These are phyloP conservation scores for Orthosia incerta DNA, from an alignment of 2,888 invertebrate genomes.

Conservation along the genomic window DNA sequence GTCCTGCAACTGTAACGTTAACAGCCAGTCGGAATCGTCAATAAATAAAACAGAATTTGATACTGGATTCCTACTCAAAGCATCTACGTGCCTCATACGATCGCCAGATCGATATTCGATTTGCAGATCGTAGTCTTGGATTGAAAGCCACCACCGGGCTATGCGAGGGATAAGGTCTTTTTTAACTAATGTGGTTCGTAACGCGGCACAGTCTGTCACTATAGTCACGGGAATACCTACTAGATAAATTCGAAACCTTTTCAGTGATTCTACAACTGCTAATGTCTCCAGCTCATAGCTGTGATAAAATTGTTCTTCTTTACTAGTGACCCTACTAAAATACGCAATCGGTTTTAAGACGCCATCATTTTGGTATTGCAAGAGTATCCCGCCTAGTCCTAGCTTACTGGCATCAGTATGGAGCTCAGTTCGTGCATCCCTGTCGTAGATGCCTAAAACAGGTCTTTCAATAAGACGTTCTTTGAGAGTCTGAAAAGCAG, in stretches of 20 bases:
- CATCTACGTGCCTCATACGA: slow-evolving; percentile 19
- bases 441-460: slow-evolving; percentile 13
- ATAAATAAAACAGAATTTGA: not conserved
- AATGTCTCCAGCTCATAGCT: slow-evolving; percentile 19
- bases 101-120: slow-evolving; percentile 22
- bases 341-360: slow-evolving; percentile 14
- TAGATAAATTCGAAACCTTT: slow-evolving; percentile 15
- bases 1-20: no score
- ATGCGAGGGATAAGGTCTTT: not conserved
- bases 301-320: slow-evolving; percentile 16
- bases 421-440: slow-evolving; percentile 9
- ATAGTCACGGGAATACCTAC: not conserved
- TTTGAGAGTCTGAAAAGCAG: slow-evolving; percentile 9
- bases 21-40: slow-evolving; percentile 15
- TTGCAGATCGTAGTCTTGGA: slow-evolving; percentile 12
- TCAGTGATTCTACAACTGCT: slow-evolving; percentile 20
- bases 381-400: slow-evolving; percentile 21
- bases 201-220: not conserved
- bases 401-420: slow-evolving; percentile 18
- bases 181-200: not conserved
- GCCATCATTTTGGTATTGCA: slow-evolving; percentile 17
- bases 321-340: slow-evolving; percentile 21
- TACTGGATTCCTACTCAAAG: slow-evolving; percentile 16
- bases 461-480: slow-evolving; percentile 5
- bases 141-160: slow-evolving; percentile 15